Conservation (phyloP, 2,113 vertebrate species). For the Eupsittula cactorum region DNA sequence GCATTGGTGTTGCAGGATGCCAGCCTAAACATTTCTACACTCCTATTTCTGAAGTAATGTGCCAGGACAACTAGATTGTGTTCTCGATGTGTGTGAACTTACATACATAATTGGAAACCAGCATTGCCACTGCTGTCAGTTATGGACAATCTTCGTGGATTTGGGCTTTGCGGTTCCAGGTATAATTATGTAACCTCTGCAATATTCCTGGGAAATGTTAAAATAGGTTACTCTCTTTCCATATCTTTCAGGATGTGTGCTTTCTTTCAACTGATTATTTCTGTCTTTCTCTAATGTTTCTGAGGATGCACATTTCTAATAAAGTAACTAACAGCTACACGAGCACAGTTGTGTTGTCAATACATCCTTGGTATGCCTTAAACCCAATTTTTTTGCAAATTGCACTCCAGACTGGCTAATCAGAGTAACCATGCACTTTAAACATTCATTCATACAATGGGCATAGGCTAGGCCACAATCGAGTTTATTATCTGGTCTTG, state of each 20-base stretch:
- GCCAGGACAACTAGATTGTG: not conserved
- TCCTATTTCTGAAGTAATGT: not conserved
- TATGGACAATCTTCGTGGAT: not conserved
- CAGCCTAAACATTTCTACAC: not conserved
- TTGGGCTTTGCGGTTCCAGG: not conserved
- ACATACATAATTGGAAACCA: not conserved
- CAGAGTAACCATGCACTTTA: not conserved
- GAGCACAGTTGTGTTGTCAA: not conserved
- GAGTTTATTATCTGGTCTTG: not conserved
- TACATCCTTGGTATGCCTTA: not conserved
- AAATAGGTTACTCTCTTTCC: not conserved
- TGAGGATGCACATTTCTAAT: not conserved
- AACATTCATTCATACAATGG: not conserved
- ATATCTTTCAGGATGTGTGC: not conserved
- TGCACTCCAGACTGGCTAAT: not conserved
- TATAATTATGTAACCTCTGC: not conserved
- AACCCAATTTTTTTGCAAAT: not conserved
- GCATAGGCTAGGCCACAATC: not conserved
- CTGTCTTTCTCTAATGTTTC: not conserved
- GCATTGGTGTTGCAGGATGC: not conserved
- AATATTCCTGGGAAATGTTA: not conserved
- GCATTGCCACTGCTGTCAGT: not conserved
- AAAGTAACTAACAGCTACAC: not conserved
- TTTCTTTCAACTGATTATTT: not conserved
- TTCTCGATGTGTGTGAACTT: not conserved